phyloP scores from a whole-genome alignment of 1,140 invertebrate genomes.

The Zaprionus gabonicus region DNA sequence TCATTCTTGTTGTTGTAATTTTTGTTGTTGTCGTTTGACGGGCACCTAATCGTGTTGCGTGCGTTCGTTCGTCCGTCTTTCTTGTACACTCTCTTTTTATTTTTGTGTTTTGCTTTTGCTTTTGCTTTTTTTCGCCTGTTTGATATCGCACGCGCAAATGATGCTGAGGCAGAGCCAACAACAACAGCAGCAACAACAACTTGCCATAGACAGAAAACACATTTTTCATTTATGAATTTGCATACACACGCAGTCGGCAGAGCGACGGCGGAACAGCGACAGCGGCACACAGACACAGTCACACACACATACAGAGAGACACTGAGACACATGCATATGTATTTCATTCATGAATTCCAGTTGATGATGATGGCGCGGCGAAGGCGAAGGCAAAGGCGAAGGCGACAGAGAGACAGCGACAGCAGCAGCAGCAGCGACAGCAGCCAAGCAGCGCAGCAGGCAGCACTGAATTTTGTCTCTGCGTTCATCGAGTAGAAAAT shows the following conservation, averaged over 20 bases:
- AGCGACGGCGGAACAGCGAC: background rate
- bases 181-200: slow-evolving; percentile 37
- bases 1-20: slow-evolving; percentile 9
- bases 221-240: slow-evolving; percentile 76
- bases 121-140: slow-evolving; percentile 22
- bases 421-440: slow-evolving; percentile 13
- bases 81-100: slow-evolving; percentile 8
- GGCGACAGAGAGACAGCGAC: slow-evolving; percentile 18
- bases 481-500: slow-evolving; percentile 43
- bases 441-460: slow-evolving; percentile 27
- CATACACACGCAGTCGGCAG: slow-evolving; percentile 71
- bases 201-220: slow-evolving; percentile 48
- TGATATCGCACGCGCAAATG: slow-evolving; percentile 55
- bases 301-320: slow-evolving; percentile 20
- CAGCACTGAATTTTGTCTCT: slow-evolving; percentile 45
- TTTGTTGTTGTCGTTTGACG: slow-evolving; percentile 10
- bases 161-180: slow-evolving; percentile 43
- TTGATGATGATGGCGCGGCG: slow-evolving; percentile 37
- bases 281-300: slow-evolving; percentile 13
- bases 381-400: slow-evolving; percentile 35
- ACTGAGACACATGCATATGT: slow-evolving; percentile 60
- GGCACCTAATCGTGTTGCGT: slow-evolving; percentile 37
- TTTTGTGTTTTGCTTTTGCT: slow-evolving; percentile 23
- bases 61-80: background rate
- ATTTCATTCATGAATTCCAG: slow-evolving; percentile 81